These are phyloP conservation scores for Carlito syrichta DNA, from an alignment of 2,113 vertebrate species.

Conservation along the genomic window DNA sequence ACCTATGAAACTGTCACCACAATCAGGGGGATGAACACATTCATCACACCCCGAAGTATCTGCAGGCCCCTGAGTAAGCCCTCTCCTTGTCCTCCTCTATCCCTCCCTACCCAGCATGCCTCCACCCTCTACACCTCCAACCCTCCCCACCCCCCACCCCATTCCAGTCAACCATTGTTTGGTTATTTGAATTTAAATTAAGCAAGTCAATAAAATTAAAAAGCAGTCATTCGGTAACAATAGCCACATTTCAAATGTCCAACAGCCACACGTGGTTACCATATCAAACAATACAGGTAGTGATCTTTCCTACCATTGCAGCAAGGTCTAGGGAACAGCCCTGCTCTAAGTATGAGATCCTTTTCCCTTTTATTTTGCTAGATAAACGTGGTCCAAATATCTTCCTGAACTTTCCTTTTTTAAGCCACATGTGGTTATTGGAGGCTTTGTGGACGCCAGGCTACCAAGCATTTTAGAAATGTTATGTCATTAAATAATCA, in stretches of 20 bases:
- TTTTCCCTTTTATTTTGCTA: not conserved
- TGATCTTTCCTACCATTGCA: not conserved
- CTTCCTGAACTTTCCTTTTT: not conserved
- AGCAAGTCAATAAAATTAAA: not conserved
- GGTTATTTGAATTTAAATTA: not conserved
- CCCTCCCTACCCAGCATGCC: not conserved
- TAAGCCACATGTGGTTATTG: not conserved
- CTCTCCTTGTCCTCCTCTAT: not conserved
- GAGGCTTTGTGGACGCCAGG: not conserved
- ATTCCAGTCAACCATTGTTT: not conserved
- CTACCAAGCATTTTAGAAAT: not conserved
- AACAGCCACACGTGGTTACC: not conserved
- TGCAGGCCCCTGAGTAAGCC: not conserved
- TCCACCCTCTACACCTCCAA: not conserved
- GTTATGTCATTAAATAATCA: not conserved
- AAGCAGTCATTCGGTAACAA: not conserved
- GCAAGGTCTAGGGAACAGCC: rapidly evolving
- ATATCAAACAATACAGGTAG: not conserved
- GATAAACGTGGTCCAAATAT: not conserved
- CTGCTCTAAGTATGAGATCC: too few relatives aligned
- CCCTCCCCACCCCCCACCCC: not conserved
- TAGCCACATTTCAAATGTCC: not conserved
- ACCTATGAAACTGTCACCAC: not conserved
- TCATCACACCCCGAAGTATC: not conserved
- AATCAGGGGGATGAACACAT: not conserved